Base-by-base conservation (phyloP, 2,888 invertebrate genomes). In the Exephanes ischioxanthus region DNA sequence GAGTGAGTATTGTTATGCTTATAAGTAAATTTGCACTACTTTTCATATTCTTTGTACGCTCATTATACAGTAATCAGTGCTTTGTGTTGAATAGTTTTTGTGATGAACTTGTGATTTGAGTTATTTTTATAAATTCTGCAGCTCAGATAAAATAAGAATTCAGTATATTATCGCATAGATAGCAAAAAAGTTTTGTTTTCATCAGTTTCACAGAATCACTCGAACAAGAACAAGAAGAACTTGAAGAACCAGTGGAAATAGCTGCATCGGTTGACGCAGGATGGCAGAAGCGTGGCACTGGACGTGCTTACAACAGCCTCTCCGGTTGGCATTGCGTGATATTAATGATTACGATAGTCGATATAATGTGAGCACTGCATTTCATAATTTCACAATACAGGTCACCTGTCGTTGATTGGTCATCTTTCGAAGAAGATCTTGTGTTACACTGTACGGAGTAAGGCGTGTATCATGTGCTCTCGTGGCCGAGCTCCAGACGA, bases 391-490 rank as follows among this genome's bases (percentile, higher is more conserved):
- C 53, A n/a, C 16, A n/a, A 5, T 53, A n/a, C 16, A 63, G 75
- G 75, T 48, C 53, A 82, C 51, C 19, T 26, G 11, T 45, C 82
- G 11, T 53, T 83, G 45, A 63, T 77, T 19, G 71, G 82, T 5
- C 37, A 75, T 45, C 26, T 45, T 1, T 72, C 26, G 41, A 70
- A 37, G 41, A 30, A 63, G 41, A 51, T 78, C 14, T 53, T 78
- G 41, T 33, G 67, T 30, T 83, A 76, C n/a, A n/a, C 66, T 3
- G 51, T 61, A 0, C 41, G 58, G 5, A 63, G 45, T 22, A 68
- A 76, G 22, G 53, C 41, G 63, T 83, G 77, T 33, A 63, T 22
- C 37, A 63, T 41, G 30, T 83, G 83, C 33, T 87, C 88, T 81
- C 1, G 26, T 14, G 85, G 87, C 5, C 82, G 83, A 19, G 45